Percentiles rank a stretch among this genome's conserved stretches.
Conservation (phyloP, 1,140 invertebrate genomes). For the Sogatella furcifera region DNA sequence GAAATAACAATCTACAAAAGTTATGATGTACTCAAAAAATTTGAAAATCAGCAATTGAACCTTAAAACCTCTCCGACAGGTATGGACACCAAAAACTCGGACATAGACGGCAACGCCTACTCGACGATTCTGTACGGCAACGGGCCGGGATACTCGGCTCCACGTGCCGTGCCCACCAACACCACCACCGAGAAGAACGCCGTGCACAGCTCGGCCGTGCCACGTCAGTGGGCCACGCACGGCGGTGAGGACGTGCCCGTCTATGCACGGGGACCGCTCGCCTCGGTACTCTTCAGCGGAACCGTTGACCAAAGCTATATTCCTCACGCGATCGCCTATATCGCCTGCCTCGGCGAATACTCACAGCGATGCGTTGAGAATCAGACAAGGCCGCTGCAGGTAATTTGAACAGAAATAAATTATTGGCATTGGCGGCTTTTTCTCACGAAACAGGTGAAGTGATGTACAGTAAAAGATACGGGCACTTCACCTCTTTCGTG, state of each 20-base stretch:
- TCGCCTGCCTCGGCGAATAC: conserved; percentile 26
- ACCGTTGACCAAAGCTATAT: conserved; percentile 67
- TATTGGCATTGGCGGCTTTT: too few relatives aligned
- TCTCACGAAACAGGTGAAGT: too few relatives aligned
- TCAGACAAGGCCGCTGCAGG: neutral
- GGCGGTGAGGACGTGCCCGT: conserved; percentile 84
- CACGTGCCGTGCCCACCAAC: conserved; percentile 36
- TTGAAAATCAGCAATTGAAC: too few relatives aligned
- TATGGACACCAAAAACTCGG: conserved; percentile 52
- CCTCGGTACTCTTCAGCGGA: conserved; percentile 39
- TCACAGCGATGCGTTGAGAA: neutral
- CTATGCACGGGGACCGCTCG: conserved; percentile 47
- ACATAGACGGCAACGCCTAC: conserved; percentile 53
- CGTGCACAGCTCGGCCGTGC: conserved; percentile 45
- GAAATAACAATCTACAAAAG: too few relatives aligned
- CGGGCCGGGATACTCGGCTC: conserved; percentile 46
- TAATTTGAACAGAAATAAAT: neutral
- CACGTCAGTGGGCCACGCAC: conserved; percentile 67
- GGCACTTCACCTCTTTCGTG: too few relatives aligned
- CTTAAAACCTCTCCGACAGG: too few relatives aligned
- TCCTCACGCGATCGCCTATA: conserved; percentile 62
- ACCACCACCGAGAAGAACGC: conserved; percentile 31
- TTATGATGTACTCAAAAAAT: too few relatives aligned
- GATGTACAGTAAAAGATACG: too few relatives aligned
- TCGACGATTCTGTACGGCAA: conserved; percentile 62